Base-by-base conservation (phyloP, 2,888 invertebrate genomes). In the Bursaphelenchus okinawaensis region DNA sequence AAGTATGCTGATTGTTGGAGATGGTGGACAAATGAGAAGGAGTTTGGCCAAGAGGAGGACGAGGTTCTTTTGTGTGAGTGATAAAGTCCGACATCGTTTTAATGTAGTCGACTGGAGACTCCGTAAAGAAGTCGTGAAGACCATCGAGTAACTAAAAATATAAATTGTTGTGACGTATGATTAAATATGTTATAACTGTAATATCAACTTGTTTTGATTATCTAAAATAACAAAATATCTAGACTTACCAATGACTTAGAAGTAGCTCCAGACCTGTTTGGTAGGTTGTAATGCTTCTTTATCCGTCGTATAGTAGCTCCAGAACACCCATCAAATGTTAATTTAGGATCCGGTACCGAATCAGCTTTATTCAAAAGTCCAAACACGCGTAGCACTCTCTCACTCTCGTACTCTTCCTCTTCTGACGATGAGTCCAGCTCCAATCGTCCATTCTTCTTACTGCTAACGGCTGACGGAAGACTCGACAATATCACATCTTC, bases 221-320 rank as follows among this genome's bases (percentile, higher is more conserved):
- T n/a, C n/a, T 12, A 4, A 40, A 40, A 3, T 40, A 40, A 1
- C 12, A n/a, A 3, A 40, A 4, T 40, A 40, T 16, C n/a, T 16
- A 40, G 12, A 59, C 51, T 4, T 59, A 59, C 60, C 60, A 29
- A 23, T 26, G 60, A 20, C 7, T 29, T 26, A 1, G 60, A 29
- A n/a, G 60, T 59, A 9, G 60, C 60, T 19, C 60, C 60, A 16
- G 60, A 59, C 28, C 60, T 22, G 40, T 59, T 59, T 20, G 60
- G 60, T 23, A 59, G 52, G 16, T 59, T 59, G 52, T 59, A 51
- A 50, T 40, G 19, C 52, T 59, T 59, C 51, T 59, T 59, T 22
- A 59, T 59, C n/a, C 29, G 16, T 12, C 60, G 31, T 16, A 59
- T 40, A 7, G 60, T 51, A 12, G 31, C 60, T 20, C 50, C 60